Conservation (phyloP, 2,797 vertebrate genomes). For the Neomorphus geoffroyi region DNA sequence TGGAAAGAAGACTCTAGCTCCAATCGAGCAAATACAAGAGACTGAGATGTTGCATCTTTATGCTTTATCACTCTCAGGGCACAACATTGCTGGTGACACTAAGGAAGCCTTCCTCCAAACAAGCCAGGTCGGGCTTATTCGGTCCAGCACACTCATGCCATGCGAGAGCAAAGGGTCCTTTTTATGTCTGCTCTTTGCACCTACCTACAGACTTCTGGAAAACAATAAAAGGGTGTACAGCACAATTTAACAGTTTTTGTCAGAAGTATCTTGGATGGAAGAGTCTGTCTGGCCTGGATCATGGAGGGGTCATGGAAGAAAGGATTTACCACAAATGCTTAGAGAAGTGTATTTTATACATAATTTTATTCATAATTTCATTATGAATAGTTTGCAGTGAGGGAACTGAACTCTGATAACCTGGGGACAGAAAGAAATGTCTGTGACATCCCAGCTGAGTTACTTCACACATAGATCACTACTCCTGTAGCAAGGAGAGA, state of each 20-base stretch:
- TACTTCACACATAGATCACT: not conserved
- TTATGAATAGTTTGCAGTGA: not conserved
- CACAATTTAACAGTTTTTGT: not conserved
- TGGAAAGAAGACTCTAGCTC: not conserved
- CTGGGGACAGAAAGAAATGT: not conserved
- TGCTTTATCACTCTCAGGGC: not conserved
- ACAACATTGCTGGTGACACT: not conserved
- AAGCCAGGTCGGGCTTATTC: not conserved
- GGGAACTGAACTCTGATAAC: not conserved
- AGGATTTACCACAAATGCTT: rapidly evolving
- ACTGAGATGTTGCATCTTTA: not conserved
- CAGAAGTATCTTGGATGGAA: not conserved
- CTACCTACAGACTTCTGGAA: not conserved
- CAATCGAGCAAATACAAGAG: not conserved
- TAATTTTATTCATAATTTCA: no score
- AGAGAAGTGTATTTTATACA: not conserved
- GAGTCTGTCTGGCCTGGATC: not conserved
- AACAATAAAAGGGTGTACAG: not conserved
- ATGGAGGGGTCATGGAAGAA: not conserved
- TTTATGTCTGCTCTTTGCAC: not conserved
- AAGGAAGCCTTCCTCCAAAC: not conserved
- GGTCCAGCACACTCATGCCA: not conserved
- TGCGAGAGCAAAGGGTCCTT: not conserved
- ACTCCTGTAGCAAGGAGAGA: not conserved
- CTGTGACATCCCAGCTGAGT: not conserved